Conservation (phyloP, 2,113 vertebrate species). For the Engraulis encrasicolus region DNA sequence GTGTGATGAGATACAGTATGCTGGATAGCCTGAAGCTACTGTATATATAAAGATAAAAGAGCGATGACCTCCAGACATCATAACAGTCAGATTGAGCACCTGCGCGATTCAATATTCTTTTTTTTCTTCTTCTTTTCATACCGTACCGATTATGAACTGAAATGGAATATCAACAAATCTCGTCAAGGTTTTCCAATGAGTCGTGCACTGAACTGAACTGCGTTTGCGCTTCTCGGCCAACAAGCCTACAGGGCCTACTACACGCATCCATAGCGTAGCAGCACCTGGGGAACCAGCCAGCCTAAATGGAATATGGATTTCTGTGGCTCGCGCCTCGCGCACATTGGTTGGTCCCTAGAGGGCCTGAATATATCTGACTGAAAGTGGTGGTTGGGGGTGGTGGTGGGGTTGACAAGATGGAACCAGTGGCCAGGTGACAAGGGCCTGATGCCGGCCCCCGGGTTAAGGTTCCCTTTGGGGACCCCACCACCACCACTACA, state of each 20-base stretch:
- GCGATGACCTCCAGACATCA: background rate
- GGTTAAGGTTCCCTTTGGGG: background rate
- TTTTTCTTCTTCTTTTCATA: too few relatives aligned
- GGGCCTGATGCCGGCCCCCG: background rate
- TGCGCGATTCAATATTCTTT: background rate
- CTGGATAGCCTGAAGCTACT: too few relatives aligned
- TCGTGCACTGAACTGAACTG: background rate
- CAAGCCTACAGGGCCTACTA: background rate
- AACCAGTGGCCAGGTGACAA: background rate
- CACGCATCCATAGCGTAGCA: background rate
- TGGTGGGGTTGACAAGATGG: background rate
- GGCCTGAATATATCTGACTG: background rate
- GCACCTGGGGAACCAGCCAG: background rate
- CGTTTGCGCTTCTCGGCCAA: too few relatives aligned
- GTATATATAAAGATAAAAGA: background rate
- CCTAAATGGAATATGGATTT: constrained; percentile 16
- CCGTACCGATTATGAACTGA: background rate
- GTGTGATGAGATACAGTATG: background rate
- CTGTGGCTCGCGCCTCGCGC: background rate
- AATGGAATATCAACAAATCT: background rate
- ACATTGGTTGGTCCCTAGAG: background rate
- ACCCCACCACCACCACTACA: too few relatives aligned
- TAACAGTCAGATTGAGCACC: background rate
- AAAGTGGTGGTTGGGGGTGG: too few relatives aligned
- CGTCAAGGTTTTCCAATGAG: background rate